phyloP scores from a whole-genome alignment of 2,888 invertebrate species.

The Macropis europaea region DNA sequence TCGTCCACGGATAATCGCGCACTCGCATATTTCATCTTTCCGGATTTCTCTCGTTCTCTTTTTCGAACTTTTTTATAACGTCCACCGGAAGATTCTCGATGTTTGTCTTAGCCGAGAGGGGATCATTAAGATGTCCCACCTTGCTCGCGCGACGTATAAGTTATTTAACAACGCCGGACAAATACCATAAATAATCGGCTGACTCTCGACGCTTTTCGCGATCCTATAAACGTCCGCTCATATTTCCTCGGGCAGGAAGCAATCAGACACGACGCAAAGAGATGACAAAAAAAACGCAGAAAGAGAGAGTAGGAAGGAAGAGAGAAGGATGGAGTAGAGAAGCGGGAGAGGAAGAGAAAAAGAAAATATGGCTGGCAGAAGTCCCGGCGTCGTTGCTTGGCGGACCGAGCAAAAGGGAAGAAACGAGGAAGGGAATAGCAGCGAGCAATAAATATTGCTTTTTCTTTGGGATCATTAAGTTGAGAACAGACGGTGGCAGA shows the following conservation, averaged over 20 bases:
- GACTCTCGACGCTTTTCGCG: slow-evolving; percentile 34
- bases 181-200: slow-evolving; percentile 62
- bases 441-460: slow-evolving; percentile 65
- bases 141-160: slow-evolving; percentile 47
- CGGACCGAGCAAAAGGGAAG: slow-evolving; percentile 8
- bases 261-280: slow-evolving; percentile 59
- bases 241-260: slow-evolving; percentile 62
- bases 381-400: slow-evolving; percentile 33
- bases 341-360: slow-evolving; percentile 1
- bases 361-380: slow-evolving; percentile 24
- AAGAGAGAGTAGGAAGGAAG: slow-evolving; percentile 14
- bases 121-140: slow-evolving; percentile 50
- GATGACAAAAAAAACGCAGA: slow-evolving; percentile 13
- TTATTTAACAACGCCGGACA: slow-evolving; percentile 61
- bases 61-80: too few relatives aligned
- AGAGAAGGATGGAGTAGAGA: slow-evolving; percentile 26
- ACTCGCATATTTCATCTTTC: slow-evolving; percentile 14
- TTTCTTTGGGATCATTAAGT: slow-evolving; percentile 68
- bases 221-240: slow-evolving; percentile 65
- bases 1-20: background rate
- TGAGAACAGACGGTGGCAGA: slow-evolving; percentile 65
- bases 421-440: slow-evolving; percentile 29
- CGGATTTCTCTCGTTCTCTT: background rate
- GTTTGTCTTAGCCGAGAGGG: slow-evolving; percentile 18
- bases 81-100: background rate